Evolutionary conservation across 2,113 vertebrate species (phyloP).

Genomic region (Hirundichthys speculiger): DNA sequence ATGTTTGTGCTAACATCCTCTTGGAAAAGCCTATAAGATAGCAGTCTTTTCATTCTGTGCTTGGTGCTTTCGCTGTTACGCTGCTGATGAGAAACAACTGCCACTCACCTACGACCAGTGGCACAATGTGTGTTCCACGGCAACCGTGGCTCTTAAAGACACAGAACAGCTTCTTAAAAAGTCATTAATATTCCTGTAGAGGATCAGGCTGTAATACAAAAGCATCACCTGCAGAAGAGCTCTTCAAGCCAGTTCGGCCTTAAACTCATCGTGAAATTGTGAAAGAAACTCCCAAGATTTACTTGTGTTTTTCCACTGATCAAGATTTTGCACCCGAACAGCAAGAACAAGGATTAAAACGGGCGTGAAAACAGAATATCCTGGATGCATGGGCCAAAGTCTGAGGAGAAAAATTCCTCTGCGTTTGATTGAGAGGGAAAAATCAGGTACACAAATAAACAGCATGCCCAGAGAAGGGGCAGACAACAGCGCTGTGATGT

Average conservation of each 20-base stretch:
- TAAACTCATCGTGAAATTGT: conserved; percentile 21
- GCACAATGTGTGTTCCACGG: conserved; percentile 41
- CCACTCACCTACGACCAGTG: conserved; percentile 53
- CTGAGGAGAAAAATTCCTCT: conserved; percentile 41
- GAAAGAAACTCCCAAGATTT: conserved; percentile 25
- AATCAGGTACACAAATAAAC: conserved; percentile 75
- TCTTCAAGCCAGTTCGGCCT: conserved; percentile 9
- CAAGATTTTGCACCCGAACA: conserved; percentile 3
- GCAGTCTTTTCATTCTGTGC: conserved; percentile 6
- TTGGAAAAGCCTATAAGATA: conserved; percentile 36
- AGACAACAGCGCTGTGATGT: conserved; percentile 67
- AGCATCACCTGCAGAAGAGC: conserved; percentile 57
- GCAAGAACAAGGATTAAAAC: too few relatives aligned
- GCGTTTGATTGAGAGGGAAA: conserved; percentile 46
- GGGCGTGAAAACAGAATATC: conserved; percentile 31
- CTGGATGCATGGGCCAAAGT: conserved; percentile 40
- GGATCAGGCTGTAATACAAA: conserved; percentile 43
- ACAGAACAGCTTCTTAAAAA: conserved; percentile 38
- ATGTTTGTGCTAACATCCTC: conserved; percentile 64
- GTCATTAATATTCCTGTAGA: conserved; percentile 64
- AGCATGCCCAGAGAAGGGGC: conserved; percentile 61
- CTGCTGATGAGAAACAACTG: conserved; percentile 44
- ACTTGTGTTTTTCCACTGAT: conserved; percentile 35
- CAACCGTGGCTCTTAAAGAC: conserved; percentile 53
- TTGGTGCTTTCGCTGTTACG: conserved; percentile 20